Evolutionary conservation across 2,888 invertebrate species (phyloP).

Genomic region (Ornithoptera alexandrae): DNA sequence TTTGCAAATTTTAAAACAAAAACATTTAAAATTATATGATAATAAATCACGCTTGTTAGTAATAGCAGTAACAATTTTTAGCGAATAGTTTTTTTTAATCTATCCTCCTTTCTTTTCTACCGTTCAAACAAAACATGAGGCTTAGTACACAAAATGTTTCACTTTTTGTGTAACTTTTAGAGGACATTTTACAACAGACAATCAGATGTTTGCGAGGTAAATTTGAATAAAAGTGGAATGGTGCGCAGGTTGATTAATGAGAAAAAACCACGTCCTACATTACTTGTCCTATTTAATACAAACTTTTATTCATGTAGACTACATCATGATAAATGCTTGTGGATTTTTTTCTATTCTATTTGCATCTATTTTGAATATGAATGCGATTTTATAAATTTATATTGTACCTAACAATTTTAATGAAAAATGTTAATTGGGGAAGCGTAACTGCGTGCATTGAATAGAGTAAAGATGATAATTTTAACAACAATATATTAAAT

Average conservation of each 20-base stretch:
- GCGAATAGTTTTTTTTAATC: not conserved
- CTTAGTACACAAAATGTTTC: conserved; percentile 4
- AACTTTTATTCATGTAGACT: conserved; percentile 16
- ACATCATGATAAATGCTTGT: not conserved
- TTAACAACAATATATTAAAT: too few species aligned
- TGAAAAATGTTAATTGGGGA: too few species aligned
- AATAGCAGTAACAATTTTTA: too few species aligned
- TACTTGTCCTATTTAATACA: conserved; percentile 13
- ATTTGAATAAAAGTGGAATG: not conserved
- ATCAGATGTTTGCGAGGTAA: conserved; percentile 6
- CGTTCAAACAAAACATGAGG: not conserved
- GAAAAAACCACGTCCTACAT: conserved; percentile 22
- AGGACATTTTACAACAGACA: not conserved
- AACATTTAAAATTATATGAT: too few species aligned
- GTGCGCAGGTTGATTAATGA: conserved; percentile 12
- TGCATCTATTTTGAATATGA: conserved; percentile 4
- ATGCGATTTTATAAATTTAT: conserved; percentile 11
- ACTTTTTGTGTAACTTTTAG: conserved; percentile 1
- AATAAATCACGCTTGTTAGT: too few species aligned
- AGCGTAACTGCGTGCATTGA: too few species aligned
- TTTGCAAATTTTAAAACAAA: too few species aligned
- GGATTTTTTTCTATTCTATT: conserved; percentile 6
- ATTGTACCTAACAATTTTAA: not conserved
- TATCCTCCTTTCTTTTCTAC: not conserved
- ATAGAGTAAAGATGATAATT: too few species aligned